Conservation (phyloP, 2,888 invertebrate species). For the Cheilosia impressa region DNA sequence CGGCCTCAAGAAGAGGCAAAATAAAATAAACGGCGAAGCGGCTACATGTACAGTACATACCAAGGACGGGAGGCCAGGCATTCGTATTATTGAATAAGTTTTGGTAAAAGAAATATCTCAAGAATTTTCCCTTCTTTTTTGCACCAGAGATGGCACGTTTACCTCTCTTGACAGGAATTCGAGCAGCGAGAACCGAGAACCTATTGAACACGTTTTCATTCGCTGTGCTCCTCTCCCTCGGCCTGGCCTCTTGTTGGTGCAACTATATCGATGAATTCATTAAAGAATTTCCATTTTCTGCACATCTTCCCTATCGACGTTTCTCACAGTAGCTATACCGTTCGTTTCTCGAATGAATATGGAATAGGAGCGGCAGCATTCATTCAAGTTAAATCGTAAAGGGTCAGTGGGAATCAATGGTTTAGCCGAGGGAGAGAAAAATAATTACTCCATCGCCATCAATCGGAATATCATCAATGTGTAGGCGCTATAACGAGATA, state of each 20-base stretch:
- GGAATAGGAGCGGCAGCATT: background rate
- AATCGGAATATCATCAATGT: slow-evolving; percentile 15
- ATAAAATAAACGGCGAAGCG: slow-evolving; percentile 15
- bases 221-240: slow-evolving; percentile 40
- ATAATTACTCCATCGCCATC: slow-evolving; percentile 28
- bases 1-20: background rate
- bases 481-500: slow-evolving; percentile 16
- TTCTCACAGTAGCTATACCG: background rate
- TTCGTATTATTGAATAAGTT: slow-evolving; percentile 71
- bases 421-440: background rate
- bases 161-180: slow-evolving; percentile 62
- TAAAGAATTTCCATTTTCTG: slow-evolving; percentile 54
- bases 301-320: slow-evolving; percentile 12
- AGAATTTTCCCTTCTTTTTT: slow-evolving; percentile 47
- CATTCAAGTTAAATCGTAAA: slow-evolving; percentile 10
- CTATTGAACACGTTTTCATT: slow-evolving; percentile 60
- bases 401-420: slow-evolving; percentile 28
- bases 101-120: slow-evolving; percentile 54
- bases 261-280: slow-evolving; percentile 58
- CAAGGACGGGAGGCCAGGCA: slow-evolving; percentile 37
- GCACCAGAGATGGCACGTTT: slow-evolving; percentile 52
- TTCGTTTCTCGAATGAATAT: background rate
- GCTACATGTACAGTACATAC: background rate
- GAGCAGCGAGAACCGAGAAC: slow-evolving; percentile 17
- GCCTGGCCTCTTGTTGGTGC: background rate